phyloP scores from a whole-genome alignment of 2,797 vertebrate species.

The Anniella stebbinsi region DNA sequence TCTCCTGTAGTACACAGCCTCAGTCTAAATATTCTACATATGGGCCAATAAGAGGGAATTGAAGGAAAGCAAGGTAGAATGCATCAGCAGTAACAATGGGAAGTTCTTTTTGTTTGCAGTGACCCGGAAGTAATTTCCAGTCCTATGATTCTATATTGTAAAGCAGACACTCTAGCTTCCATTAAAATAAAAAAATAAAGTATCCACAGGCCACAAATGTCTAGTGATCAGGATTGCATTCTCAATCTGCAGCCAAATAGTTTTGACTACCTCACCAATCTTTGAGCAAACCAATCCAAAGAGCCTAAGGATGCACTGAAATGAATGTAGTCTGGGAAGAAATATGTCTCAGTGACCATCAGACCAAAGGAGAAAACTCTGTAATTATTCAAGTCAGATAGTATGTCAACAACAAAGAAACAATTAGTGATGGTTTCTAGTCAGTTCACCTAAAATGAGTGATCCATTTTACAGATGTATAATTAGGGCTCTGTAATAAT shows the following conservation, averaged over 20 bases:
- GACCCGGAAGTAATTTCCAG: background rate
- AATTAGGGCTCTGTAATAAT: conserved; percentile 80
- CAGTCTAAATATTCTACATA: background rate
- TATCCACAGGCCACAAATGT: background rate
- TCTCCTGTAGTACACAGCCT: background rate
- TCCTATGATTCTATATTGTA: background rate
- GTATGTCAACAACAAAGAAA: conserved; percentile 73
- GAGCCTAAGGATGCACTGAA: conserved; percentile 35
- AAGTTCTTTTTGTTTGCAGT: background rate
- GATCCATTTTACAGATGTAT: conserved; percentile 76
- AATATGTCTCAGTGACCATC: conserved; percentile 60
- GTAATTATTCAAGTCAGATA: conserved; percentile 77
- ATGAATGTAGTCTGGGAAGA: conserved; percentile 57
- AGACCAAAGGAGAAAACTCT: conserved; percentile 65
- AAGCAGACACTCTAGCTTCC: background rate
- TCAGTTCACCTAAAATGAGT: conserved; percentile 72
- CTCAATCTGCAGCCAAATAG: background rate
- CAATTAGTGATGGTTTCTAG: conserved; percentile 76
- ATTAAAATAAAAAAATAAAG: background rate
- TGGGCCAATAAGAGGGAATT: background rate
- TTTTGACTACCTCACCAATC: background rate
- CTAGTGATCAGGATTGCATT: background rate
- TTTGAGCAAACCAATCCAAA: background rate
- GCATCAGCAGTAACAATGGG: background rate
- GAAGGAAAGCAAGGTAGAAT: background rate